Conservation (phyloP, 1,140 invertebrate species). For the Olivierus martensii region DNA sequence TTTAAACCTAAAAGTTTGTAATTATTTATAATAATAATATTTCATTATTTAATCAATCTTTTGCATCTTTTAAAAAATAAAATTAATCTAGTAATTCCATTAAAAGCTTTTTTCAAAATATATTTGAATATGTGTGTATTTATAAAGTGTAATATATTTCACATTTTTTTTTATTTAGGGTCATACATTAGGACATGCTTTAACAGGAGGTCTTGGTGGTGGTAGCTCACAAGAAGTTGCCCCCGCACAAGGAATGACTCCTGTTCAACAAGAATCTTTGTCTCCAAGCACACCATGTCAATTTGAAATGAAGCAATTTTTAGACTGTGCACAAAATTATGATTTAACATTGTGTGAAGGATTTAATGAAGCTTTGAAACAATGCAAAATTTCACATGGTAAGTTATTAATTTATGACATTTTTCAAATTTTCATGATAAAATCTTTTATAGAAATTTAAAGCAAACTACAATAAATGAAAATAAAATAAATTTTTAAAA, state of each 20-base stretch:
- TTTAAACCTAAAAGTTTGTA: no score
- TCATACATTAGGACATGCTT: slow-evolving; percentile 64
- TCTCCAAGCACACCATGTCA: slow-evolving; percentile 29
- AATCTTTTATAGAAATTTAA: no score
- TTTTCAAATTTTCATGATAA: not conserved
- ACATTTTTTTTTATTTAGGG: slow-evolving; percentile 38
- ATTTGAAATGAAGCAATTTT: slow-evolving; percentile 80
- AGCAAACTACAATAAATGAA: no score
- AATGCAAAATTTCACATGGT: slow-evolving; percentile 43
- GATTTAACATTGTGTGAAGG: slow-evolving; percentile 77
- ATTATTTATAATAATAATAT: no score
- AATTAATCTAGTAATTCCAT: not conserved
- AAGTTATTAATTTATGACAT: not conserved
- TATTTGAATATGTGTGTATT: not conserved
- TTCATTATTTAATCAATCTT: no score
- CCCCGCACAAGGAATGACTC: slow-evolving; percentile 26
- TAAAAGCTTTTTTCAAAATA: slow-evolving; percentile 10
- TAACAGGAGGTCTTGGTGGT: slow-evolving; percentile 70
- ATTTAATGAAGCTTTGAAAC: slow-evolving; percentile 81
- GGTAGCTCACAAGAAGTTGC: slow-evolving; percentile 43
- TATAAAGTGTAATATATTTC: no score
- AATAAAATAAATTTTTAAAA: no score
- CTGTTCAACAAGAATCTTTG: slow-evolving; percentile 20
- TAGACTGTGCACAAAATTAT: slow-evolving; percentile 72
- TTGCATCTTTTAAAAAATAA: no score